Conservation (phyloP, 2,113 vertebrate genomes). For the Rhabdornis inornatus region DNA sequence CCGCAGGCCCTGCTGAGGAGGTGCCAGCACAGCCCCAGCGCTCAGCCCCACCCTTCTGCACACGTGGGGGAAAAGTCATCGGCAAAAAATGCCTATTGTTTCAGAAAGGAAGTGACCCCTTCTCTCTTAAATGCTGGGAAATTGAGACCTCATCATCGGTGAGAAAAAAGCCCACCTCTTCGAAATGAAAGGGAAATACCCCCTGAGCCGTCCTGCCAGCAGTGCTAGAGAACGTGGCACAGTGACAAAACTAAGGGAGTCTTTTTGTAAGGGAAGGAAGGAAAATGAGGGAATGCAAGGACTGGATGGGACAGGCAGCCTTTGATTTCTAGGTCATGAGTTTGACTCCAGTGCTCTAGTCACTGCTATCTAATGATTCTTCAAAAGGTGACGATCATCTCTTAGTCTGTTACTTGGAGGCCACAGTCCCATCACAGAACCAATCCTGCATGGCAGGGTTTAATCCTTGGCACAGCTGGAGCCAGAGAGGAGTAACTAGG, state of each 20-base stretch:
- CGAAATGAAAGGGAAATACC: slow-evolving; percentile 24
- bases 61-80: neutral
- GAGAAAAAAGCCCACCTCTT: neutral
- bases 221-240: neutral
- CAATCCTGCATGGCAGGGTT: neutral
- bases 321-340: neutral
- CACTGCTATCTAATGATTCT: neutral
- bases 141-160: neutral
- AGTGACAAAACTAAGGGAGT: neutral
- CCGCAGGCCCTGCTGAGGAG: neutral
- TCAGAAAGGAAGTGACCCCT: slow-evolving; percentile 64
- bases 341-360: neutral
- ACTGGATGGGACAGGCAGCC: neutral
- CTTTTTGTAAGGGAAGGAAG: slow-evolving; percentile 7
- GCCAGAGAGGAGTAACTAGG: neutral
- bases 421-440: neutral
- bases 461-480: neutral
- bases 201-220: neutral
- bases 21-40: neutral
- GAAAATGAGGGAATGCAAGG: neutral
- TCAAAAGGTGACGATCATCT: neutral
- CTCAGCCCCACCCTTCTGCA: neutral
- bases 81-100: slow-evolving; percentile 64
- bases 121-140: slow-evolving; percentile 55
- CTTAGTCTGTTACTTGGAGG: neutral